Evolutionary conservation across 1,140 invertebrate species (phyloP).

Genomic region (Phymastichus coffea): DNA sequence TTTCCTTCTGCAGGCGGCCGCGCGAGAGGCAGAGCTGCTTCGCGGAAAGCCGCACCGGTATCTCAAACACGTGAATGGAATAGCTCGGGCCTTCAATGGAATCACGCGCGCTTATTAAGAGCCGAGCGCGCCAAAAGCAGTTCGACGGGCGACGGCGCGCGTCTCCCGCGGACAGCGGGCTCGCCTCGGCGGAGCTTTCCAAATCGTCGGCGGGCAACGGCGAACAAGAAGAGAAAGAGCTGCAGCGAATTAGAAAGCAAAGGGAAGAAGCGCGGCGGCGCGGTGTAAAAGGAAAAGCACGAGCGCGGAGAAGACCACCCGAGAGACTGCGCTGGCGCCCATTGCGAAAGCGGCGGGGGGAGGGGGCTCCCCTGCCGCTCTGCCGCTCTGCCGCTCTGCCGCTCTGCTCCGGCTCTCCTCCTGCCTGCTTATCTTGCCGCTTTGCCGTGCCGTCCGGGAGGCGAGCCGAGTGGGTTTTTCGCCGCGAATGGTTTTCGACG

Average conservation of each 20-base stretch:
- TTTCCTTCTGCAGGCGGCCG: too few relatives aligned
- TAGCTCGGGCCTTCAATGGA: not conserved
- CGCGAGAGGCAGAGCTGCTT: too few relatives aligned
- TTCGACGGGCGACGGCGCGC: too few relatives aligned
- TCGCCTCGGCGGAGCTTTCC: too few relatives aligned
- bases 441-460: not conserved
- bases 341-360: slow-evolving; percentile 50
- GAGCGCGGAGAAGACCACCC: slow-evolving; percentile 46
- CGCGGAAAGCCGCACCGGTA: not conserved
- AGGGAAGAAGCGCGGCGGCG: slow-evolving; percentile 12
- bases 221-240: slow-evolving; percentile 10
- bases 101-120: not conserved
- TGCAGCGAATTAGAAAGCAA: slow-evolving; percentile 26
- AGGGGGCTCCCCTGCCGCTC: too few relatives aligned
- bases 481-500: too few relatives aligned
- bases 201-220: too few relatives aligned
- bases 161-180: too few relatives aligned
- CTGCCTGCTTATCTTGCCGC: slow-evolving; percentile 21
- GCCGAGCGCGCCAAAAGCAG: too few relatives aligned
- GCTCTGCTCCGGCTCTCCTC: slow-evolving; percentile 41
- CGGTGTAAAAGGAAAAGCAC: slow-evolving; percentile 32
- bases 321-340: slow-evolving; percentile 54
- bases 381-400: too few relatives aligned
- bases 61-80: slow-evolving; percentile 6
- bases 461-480: too few relatives aligned